Base-by-base conservation (phyloP, 92 coral and sea anemone genomes). In the Heliopora coerulea region DNA sequence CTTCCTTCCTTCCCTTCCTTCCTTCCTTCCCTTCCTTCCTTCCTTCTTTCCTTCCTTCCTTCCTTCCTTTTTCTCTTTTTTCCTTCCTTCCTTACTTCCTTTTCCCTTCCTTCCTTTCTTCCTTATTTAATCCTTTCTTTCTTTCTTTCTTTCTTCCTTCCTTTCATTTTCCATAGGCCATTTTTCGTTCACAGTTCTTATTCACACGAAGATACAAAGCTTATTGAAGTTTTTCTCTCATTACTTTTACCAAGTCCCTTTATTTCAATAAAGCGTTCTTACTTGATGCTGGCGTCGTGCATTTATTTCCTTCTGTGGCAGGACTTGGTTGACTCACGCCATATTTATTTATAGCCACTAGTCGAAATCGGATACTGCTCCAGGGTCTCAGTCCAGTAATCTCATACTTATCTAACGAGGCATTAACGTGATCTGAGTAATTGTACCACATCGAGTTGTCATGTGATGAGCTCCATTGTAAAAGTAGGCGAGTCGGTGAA, bases 401-500 rank as follows among this genome's bases (percentile, higher is more conserved):
- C 44, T 30, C 77, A 63, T 23, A 6, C 30, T 48, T 41, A n/a
- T 54, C 15, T 32, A 63, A 56, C 56, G 46, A 12, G 17, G 28
- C 63, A 10, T 23, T 8, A 29, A 70, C 77, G 49, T 70, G 46
- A 7, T 52, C 49, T 17, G 77, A 50, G 49, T 52, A 15, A n/a
- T 29, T 54, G 58, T 52, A 19, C 77, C 77, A 70, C 77, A 63
- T 70, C 31, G 13, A 30, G 14, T 15, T 52, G 30, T 70, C 63
- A 54, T 33, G 62, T n/a, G 77, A 70, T 30, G 52, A 9, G n/a
- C 77, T 52, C 77, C 77, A 70, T 28, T 70, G 62, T 54, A 70
- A 12, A 31, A 70, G 27, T 29, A 70, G 56, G 6, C 31, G 48
- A 9, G 63, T 70, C 48, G 54, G 77, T 6, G 63, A 63, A 6